Base-by-base conservation (phyloP, 2,797 vertebrate genomes). In the Gallirallus australis region DNA sequence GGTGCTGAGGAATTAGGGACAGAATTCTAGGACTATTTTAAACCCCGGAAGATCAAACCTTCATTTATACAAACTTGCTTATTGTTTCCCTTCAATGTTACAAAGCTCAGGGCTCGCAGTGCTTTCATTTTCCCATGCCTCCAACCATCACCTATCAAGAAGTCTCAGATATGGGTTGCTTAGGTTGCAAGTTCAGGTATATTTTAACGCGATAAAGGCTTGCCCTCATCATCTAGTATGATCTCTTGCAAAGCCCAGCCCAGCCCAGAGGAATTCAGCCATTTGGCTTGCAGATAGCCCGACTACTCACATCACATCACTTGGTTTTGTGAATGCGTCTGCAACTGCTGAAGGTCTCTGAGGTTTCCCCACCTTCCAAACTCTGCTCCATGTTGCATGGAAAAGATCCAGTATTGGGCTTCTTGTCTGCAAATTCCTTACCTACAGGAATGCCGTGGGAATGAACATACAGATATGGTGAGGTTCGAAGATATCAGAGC, bases 391-490 rank as follows among this genome's bases (percentile, higher is more conserved):
- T 6, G 9, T 40, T 65, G 59, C 61, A 27, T 5, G 14, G 81
- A 88, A 52, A 90, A 24, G 7, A 28, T 94, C 65, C 82, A 81
- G 12, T 52, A 87, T 5, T 30, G 11, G 50, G 57, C 42, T 93
- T 75, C 40, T 81, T 82, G 69, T 68, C 42, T 82, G 90, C 77
- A 84, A 66, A 94, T 89, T 82, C 85, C 80, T 94, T 90, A 94
- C 80, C 82, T 95, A 90, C 73, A 92, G 86, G 93, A 94, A 94
- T 86, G 82, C 65, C 88, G 80, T 83, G 89, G 89, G 85, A 94
- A 94, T 56, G 61, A 91, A 91, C 64, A 86, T 14, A 96, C 20
- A 95, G 95, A 94, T 93, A 94, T 39, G 88, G 90, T 93, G 80
- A 95, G 95, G 91, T 93, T 73, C 13, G 12, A 80, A 93, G 93